Evolutionary conservation across 2,888 invertebrate genomes (phyloP).

Genomic region (Hylaea fasciaria): DNA sequence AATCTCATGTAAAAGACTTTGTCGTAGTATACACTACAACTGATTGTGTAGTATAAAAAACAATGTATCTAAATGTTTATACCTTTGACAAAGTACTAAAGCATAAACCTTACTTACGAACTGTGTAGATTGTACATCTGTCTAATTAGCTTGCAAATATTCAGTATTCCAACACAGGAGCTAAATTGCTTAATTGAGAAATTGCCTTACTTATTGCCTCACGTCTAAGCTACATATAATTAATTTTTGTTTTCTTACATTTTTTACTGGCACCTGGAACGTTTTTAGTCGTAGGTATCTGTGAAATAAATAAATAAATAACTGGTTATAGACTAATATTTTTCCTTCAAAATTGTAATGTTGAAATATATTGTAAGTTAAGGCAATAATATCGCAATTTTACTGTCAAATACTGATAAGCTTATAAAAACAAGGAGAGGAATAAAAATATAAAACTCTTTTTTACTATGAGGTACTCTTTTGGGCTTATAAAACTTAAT

Average conservation of each 20-base stretch:
- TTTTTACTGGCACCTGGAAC: constrained; percentile 5
- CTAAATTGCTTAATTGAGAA: constrained; percentile 52
- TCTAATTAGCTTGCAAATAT: constrained; percentile 44
- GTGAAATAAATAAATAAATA: too few relatives aligned
- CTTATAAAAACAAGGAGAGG: too few relatives aligned
- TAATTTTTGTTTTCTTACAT: constrained; percentile 23
- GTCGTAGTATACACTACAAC: constrained; percentile 17
- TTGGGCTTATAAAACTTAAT: too few relatives aligned
- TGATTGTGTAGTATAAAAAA: not conserved
- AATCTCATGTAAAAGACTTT: constrained; percentile 20
- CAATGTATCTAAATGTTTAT: not conserved
- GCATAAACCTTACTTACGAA: constrained; percentile 1
- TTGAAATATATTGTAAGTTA: too few relatives aligned
- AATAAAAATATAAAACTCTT: too few relatives aligned
- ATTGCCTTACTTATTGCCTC: constrained; percentile 30
- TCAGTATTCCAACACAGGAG: constrained; percentile 34
- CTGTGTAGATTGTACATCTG: constrained; percentile 12
- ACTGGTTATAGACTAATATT: too few relatives aligned
- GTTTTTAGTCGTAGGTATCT: not conserved
- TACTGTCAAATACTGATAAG: too few relatives aligned
- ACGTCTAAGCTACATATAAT: constrained; percentile 22
- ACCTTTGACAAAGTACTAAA: constrained; percentile 1
- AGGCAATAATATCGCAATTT: too few relatives aligned
- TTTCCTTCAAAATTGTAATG: too few relatives aligned
- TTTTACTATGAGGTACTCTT: too few relatives aligned